phyloP scores from a whole-genome alignment of 2,797 vertebrate species.

The Hafferia zeledoni region DNA sequence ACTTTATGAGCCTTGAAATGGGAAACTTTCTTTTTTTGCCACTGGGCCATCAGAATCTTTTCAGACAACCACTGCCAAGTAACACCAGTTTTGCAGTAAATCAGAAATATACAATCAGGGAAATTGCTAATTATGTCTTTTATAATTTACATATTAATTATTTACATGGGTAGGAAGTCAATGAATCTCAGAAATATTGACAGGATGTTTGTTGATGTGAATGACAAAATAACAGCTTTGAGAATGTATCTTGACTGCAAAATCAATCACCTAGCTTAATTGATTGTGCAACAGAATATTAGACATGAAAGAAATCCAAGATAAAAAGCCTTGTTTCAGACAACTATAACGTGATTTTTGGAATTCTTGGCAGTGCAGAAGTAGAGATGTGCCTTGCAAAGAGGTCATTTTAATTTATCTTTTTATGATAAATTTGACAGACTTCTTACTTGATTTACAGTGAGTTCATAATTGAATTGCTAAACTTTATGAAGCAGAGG shows the following conservation, averaged over 20 bases:
- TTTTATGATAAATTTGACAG: not conserved
- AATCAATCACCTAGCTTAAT: conserved; percentile 16
- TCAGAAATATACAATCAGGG: not conserved
- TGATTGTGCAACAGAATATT: conserved; percentile 9
- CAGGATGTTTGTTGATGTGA: not conserved
- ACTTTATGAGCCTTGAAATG: not conserved
- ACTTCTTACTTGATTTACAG: not conserved
- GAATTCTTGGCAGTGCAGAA: not conserved
- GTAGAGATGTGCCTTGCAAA: not conserved
- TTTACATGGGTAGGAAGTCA: not conserved
- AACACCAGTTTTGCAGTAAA: not conserved
- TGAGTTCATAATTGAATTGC: not conserved
- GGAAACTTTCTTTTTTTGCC: not conserved
- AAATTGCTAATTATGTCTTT: not conserved
- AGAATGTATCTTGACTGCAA: not conserved
- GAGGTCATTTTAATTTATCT: not conserved
- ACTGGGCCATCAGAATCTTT: not conserved
- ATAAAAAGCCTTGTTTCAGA: not conserved
- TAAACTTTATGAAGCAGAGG: not conserved
- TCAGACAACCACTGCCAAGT: not conserved
- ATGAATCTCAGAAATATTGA: not conserved
- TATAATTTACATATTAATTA: conserved; percentile 9
- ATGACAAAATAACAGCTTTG: not conserved
- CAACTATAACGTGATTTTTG: not conserved
- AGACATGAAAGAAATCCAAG: not conserved